Conservation (phyloP, 2,888 invertebrate species). For the Eurois occulta region DNA sequence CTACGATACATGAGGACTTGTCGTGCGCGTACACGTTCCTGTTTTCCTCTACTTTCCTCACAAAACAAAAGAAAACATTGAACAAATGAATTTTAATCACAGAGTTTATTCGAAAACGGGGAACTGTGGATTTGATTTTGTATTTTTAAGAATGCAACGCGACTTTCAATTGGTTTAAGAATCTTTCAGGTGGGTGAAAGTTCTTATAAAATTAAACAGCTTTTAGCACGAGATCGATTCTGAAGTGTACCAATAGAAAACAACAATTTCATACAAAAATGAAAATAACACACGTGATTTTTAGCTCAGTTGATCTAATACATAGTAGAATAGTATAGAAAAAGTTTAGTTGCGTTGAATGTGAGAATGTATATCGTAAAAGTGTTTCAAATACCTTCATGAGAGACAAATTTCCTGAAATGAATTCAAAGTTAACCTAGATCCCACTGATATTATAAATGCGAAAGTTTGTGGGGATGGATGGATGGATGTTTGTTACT, state of each 20-base stretch:
- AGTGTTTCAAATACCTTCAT: background rate
- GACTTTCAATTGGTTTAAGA: background rate
- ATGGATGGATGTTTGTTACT: too few species aligned
- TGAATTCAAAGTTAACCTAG: background rate
- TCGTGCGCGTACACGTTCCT: conserved; percentile 2
- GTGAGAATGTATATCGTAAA: too few species aligned
- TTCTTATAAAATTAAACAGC: too few species aligned
- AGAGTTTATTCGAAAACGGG: conserved; percentile 13
- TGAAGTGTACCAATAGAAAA: background rate
- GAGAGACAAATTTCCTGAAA: background rate
- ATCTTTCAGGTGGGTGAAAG: background rate
- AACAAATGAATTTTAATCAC: conserved; percentile 8
- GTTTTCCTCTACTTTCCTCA: conserved; percentile 11
- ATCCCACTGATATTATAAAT: too few species aligned
- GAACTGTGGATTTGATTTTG: background rate
- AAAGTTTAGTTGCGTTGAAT: background rate
- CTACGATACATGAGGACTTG: conserved; percentile 13
- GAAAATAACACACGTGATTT: too few species aligned
- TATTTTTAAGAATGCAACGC: background rate
- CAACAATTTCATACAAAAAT: background rate
- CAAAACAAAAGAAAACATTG: conserved; percentile 29
- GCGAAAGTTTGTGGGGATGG: too few species aligned
- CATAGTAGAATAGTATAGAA: background rate
- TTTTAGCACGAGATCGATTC: background rate
- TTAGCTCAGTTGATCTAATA: too few species aligned